Evolutionary conservation across 1,140 invertebrate genomes (phyloP), one percentile per base, ranked within the genome.

Genomic region (Nebria ingens): DNA sequence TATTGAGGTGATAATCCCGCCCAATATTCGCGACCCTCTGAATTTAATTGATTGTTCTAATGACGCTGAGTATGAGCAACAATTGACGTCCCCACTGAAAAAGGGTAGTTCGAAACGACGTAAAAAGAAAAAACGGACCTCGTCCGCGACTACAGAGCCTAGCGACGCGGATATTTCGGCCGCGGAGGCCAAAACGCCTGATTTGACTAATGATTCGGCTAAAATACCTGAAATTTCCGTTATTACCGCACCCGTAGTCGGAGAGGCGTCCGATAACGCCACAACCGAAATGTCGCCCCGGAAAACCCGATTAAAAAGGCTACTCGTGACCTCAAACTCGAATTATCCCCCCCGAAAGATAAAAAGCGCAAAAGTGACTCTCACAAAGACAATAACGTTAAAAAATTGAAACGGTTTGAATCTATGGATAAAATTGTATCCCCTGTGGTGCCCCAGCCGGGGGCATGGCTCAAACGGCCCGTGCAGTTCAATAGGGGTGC

Each of bases 1-100:
- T 62, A 84, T 95, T 54, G 87, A 93, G 71, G 91, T 96, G 0
- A 87, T 93, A 21, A 93, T 96, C 66, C 93, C 93, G 50, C 86
- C 87, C 22, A 93, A 97, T 71, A 91, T 93, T 56, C 79, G 85
- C 61, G 93, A 97, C 75, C 93, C 93, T 1, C 70, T 97, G 19
- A 93, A 94, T 72, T 71, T 97, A 49, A 83, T 84, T 62, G 84
- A 85, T 62, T 85, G 82, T 19, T 80, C 87, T n/a, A 85, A 90
- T 65, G 84, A 88, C 62, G 84, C 82, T 19, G 86, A 89, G 58
- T 87, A 90, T 70, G 83, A 87, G 65, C 82, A 87, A 59, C 79
- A 86, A 60, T 68, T 89, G 63, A 74, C 73, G 53, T 81, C 80
- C 2, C 79, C 79, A 0, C 73, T 80, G 1, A 85, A 84, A 60